Evolutionary conservation across 2,888 invertebrate genomes (phyloP), one percentile per base, ranked within the genome.

Genomic region (Panopea generosa): DNA sequence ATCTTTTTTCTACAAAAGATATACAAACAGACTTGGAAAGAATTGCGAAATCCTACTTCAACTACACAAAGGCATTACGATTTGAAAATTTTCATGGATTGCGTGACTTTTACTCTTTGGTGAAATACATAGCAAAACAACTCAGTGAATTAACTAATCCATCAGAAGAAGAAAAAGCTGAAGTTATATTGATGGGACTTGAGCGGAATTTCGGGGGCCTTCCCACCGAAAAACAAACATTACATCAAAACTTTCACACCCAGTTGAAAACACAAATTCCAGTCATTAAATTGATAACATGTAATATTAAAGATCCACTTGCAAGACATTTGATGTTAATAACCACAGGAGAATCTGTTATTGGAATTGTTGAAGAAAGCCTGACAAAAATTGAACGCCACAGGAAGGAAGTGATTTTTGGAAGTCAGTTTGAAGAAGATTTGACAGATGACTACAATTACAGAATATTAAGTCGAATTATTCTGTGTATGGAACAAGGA

Each of bases 391-490:
- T 60, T 14, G 63, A 66, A 9, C 70, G 84, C 33, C 38, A 78
- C 2, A 56, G 65, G 53, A 70, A 67, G 62, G 83, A 75, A 49
- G 49, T 87, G 1, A 86, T 87, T 22, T 82, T 83, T 65, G 87
- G 87, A n/a, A 87, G 87, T 53, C 82, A 82, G 16, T 87, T 86
- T 80, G 84, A 84, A 60, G 85, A 86, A 27, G 87, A 87, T 55
- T 45, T 78, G n/a, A 83, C 83, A 22, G 86, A 86, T 62, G 87
- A 86, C 43, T 87, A 85, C 62, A 82, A 85, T 40, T 86, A 85
- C 67, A 73, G 86, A 29, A 83, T 84, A 20, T 55, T 87, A 4
- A 87, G 84, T 47, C 72, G 78, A 67, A 85, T 87, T 1, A 87
- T 86, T 14, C 70, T 86, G 1, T 87, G 87, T 38, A 87, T 87